Conservation (phyloP, 2,113 vertebrate species). For the Apteryx mantelli region DNA sequence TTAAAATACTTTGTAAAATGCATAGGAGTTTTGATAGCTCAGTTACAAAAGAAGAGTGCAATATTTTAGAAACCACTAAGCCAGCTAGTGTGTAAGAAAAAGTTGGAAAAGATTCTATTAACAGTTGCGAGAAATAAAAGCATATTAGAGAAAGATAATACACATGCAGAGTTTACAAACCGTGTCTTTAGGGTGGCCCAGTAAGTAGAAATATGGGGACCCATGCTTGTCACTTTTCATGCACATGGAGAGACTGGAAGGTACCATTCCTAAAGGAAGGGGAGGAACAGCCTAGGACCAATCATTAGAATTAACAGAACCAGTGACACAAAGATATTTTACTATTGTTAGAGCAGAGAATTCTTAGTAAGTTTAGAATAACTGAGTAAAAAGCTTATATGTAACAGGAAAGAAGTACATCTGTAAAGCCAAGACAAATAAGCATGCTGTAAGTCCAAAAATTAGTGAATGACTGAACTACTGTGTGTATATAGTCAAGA, state of each 20-base stretch:
- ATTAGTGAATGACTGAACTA: slow-evolving; percentile 77
- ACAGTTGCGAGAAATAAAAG: slow-evolving; percentile 73
- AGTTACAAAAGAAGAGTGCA: background rate
- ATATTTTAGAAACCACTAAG: slow-evolving; percentile 39
- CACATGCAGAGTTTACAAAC: slow-evolving; percentile 96
- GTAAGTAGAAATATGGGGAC: slow-evolving; percentile 99
- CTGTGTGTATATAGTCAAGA: slow-evolving; percentile 38
- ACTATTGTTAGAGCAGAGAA: slow-evolving; percentile 86
- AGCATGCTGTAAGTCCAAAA: slow-evolving; percentile 79
- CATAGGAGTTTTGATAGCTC: background rate
- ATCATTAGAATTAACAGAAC: slow-evolving; percentile 99
- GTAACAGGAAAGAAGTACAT: slow-evolving; percentile 74
- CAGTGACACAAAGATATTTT: slow-evolving; percentile 86
- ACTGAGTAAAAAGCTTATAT: slow-evolving; percentile 69
- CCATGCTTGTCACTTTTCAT: slow-evolving; percentile 99
- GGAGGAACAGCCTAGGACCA: slow-evolving; percentile 99
- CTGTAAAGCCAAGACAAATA: slow-evolving; percentile 67
- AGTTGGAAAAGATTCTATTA: slow-evolving; percentile 59
- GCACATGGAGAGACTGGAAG: slow-evolving; percentile 99
- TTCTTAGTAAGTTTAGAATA: slow-evolving; percentile 83
- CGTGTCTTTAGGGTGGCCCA: slow-evolving; percentile 99
- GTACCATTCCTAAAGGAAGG: slow-evolving; percentile 99
- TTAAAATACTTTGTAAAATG: background rate
- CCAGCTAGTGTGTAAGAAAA: slow-evolving; percentile 51
- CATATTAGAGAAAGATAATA: slow-evolving; percentile 85